Evolutionary conservation across 2,113 vertebrate species (phyloP), one percentile per base, ranked within the genome.

Genomic region (Mugil cephalus): DNA sequence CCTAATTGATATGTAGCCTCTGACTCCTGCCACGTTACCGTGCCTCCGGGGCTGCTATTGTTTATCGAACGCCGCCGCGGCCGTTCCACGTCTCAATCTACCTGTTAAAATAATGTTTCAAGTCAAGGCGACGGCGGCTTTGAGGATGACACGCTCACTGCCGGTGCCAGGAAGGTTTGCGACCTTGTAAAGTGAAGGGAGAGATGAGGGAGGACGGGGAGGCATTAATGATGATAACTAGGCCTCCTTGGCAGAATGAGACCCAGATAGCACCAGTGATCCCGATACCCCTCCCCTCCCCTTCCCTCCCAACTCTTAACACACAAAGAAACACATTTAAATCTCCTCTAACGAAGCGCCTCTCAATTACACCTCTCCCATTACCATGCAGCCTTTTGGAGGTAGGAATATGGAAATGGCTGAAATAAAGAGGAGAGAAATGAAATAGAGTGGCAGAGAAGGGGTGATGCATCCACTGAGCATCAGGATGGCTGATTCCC

Each of bases 321-420:
- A 64, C 69, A 91, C 86, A 87, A 87, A 85, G 81, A 85, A 86
- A 83, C 77, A 52, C 80, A 88, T 91, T 89, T 86, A 89, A 91
- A 88, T 87, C 85, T 87, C 62, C 77, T 76, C 88, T 90, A 91
- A 91, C 77, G 74, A 91, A 91, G 82, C 76, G 46, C 69, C 78
- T 88, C 89, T 92, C 89, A 90, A 91, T 91, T 92, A 89, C 90
- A 88, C 84, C 84, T 87, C 76, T 79, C 72, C 75, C 78, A 91
- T 92, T 92, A 89, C 73, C 89, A 89, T 91, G 76, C 69, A 59
- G 74, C 81, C 39, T 77, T 85, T 77, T 83, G 69, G 77, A 85
- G 80, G 87, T 30, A 91, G 75, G 70, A 91, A 91, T 91, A 90
- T 91, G 89, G 82, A 91, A 91, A 90, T 89, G 75, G 75, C 12